phyloP scores from a whole-genome alignment of 2,888 invertebrate genomes.

The Linyphia triangularis region DNA sequence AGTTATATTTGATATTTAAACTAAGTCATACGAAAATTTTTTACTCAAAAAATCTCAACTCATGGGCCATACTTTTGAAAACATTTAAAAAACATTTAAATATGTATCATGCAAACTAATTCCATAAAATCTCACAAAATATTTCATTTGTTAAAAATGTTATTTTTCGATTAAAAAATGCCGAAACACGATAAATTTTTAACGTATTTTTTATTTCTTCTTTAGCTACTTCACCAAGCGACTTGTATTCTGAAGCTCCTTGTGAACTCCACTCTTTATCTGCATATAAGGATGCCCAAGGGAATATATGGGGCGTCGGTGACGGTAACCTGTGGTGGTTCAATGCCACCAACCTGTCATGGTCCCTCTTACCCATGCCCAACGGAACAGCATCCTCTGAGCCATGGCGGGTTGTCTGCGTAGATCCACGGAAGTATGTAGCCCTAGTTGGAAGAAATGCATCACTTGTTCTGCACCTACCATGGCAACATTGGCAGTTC shows the following conservation, averaged over 20 bases:
- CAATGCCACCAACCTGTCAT: conserved; percentile 65
- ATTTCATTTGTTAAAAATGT: too few relatives aligned
- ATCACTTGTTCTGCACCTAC: conserved; percentile 51
- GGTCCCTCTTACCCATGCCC: conserved; percentile 65
- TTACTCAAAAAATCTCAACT: too few relatives aligned
- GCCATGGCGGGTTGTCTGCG: conserved; percentile 71
- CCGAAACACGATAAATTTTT: background rate
- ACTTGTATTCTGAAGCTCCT: conserved; percentile 62
- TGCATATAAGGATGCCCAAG: conserved; percentile 60
- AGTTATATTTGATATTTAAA: too few relatives aligned
- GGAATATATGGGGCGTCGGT: conserved; percentile 71
- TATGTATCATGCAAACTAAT: too few relatives aligned
- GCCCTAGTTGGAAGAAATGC: conserved; percentile 47
- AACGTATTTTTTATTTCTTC: conserved; percentile 11
- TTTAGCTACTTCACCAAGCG: conserved; percentile 50
- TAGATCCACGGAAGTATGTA: conserved; percentile 49
- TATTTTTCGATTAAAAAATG: background rate
- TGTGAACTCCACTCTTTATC: conserved; percentile 65
- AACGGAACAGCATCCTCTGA: conserved; percentile 48
- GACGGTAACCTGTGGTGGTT: conserved; percentile 71
- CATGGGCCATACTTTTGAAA: too few relatives aligned
- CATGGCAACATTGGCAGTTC: conserved; percentile 69
- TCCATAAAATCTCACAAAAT: too few relatives aligned
- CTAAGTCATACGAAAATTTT: too few relatives aligned
- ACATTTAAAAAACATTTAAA: too few relatives aligned